These are phyloP conservation scores for Cephus rjabovi DNA, from an alignment of 2,888 invertebrate genomes.

Conservation along the genomic window DNA sequence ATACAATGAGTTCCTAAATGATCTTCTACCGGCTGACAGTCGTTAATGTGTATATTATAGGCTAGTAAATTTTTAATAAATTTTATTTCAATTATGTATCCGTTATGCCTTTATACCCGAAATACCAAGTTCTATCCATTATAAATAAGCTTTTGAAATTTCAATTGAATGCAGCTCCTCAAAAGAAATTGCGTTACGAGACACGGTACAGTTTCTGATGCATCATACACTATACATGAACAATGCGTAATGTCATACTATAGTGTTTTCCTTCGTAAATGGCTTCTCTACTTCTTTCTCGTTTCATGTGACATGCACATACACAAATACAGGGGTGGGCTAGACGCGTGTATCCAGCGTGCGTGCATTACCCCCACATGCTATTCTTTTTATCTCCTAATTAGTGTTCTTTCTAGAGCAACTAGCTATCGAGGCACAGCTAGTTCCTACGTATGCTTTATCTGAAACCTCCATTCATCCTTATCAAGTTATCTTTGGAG, in stretches of 20 bases:
- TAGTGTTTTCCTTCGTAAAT: neutral
- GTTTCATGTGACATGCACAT: neutral
- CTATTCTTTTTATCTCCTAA: conserved; percentile 9
- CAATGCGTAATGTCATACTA: no score
- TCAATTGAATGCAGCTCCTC: no score
- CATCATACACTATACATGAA: no score
- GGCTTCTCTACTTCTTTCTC: neutral
- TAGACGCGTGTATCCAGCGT: neutral
- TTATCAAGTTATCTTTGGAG: conserved; percentile 46
- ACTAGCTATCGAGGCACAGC: conserved; percentile 1
- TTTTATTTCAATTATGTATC: neutral
- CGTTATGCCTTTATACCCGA: neutral
- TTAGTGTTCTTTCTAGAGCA: conserved; percentile 14
- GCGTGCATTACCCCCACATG: neutral
- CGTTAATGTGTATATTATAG: conserved; percentile 8
- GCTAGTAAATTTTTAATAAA: neutral
- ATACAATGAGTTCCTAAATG: conserved; percentile 75
- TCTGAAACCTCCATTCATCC: conserved; percentile 32
- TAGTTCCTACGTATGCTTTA: conserved; percentile 31
- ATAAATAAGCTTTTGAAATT: no score
- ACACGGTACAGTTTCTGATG: no score
- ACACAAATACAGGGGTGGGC: no score
- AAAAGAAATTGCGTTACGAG: no score
- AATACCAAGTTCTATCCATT: neutral
- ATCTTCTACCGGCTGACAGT: conserved; percentile 72